These are phyloP conservation scores for Gnathonemus echidnorhynchus DNA, from an alignment of 2,113 vertebrate species.

Conservation along the genomic window DNA sequence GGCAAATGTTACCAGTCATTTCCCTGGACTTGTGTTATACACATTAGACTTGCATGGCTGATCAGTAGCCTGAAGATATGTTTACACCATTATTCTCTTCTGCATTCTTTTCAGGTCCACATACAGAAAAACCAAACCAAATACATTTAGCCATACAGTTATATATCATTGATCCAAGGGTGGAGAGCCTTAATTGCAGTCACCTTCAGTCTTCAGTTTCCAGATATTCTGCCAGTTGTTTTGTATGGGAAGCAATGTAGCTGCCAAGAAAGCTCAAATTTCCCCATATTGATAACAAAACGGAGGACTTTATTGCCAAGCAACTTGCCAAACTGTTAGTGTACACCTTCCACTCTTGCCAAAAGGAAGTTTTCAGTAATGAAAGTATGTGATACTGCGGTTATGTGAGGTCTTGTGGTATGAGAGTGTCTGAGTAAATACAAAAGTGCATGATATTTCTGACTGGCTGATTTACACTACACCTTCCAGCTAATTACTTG, in stretches of 20 bases:
- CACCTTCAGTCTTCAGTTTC: background rate
- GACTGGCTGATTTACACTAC: background rate
- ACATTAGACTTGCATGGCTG: background rate
- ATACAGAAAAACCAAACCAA: background rate
- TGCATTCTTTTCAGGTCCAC: background rate
- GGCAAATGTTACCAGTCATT: background rate
- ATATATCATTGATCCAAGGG: background rate
- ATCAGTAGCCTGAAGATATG: background rate
- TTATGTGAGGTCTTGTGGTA: background rate
- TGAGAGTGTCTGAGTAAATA: background rate
- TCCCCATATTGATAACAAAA: background rate
- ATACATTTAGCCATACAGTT: background rate
- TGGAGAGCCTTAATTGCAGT: background rate
- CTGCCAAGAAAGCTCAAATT: background rate
- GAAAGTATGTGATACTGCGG: background rate
- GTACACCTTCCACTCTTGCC: background rate
- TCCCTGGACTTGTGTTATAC: background rate
- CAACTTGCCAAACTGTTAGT: background rate
- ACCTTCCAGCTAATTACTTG: background rate
- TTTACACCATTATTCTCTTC: background rate
- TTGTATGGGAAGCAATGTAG: background rate
- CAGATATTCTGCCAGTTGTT: background rate
- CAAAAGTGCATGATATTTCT: background rate
- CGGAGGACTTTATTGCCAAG: background rate
- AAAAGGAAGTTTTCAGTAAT: background rate